A percentile compares a stretch with the other conserved stretches of the same genome.
These are phyloP conservation scores for Branchipolynoe longqiensis DNA, from an alignment of 2,888 invertebrate genomes.

Conservation along the genomic window DNA sequence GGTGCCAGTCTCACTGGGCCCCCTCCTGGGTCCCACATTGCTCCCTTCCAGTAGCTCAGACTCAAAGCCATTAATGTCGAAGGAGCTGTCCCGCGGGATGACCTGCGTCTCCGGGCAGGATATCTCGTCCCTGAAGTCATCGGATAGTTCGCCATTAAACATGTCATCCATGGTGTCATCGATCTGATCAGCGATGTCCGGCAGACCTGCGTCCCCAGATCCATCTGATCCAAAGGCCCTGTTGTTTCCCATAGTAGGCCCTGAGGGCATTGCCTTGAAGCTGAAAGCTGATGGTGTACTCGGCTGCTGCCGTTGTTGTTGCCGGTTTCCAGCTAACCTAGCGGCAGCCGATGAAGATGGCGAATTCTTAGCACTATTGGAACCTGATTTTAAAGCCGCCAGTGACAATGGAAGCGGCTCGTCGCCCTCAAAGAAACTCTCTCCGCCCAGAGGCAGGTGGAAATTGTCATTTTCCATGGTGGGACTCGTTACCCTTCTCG, in stretches of 20 bases:
- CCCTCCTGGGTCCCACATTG: neutral
- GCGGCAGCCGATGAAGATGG: no score
- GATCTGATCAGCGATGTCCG: neutral
- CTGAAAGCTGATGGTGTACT: no score
- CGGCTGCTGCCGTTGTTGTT: no score
- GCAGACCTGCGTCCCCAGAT: neutral
- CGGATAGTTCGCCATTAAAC: neutral
- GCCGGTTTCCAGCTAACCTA: no score
- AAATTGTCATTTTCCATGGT: neutral
- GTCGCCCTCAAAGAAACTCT: constrained; percentile 78
- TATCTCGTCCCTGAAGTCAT: neutral
- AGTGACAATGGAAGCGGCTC: constrained; percentile 43
- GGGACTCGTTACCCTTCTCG: neutral
- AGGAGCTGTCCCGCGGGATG: neutral
- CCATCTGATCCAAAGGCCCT: neutral
- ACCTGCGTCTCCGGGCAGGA: constrained; percentile 9
- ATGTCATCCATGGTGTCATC: neutral
- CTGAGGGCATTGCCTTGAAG: neutral
- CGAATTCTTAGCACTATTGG: constrained; percentile 43
- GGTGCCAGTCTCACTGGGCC: neutral
- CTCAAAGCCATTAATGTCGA: constrained; percentile 20
- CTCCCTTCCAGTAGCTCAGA: neutral
- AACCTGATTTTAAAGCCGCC: no score
- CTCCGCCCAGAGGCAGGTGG: constrained; percentile 74
- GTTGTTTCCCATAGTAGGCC: neutral